phyloP scores from a whole-genome alignment of 64 coral and sea anemone genomes.

The Pocillopora damicornis region DNA sequence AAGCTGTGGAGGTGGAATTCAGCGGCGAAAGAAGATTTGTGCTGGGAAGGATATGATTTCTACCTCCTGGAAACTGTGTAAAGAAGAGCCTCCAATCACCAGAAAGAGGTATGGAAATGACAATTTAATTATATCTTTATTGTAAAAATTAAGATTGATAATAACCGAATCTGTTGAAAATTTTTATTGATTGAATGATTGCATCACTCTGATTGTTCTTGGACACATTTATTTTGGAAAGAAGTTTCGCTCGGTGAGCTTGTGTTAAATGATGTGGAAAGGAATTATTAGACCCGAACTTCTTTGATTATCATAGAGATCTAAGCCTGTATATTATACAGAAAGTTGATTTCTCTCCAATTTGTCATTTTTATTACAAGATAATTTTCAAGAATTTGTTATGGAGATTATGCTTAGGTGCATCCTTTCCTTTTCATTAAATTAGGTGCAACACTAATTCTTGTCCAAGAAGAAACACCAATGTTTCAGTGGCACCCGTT shows the following conservation, averaged over 20 bases:
- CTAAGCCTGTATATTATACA: too few relatives aligned
- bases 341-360: too few relatives aligned
- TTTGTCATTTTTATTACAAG: too few relatives aligned
- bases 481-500: neutral
- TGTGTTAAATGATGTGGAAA: too few relatives aligned
- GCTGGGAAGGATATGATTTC: conserved; percentile 74
- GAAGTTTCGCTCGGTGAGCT: too few relatives aligned
- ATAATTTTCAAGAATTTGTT: too few relatives aligned
- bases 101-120: conserved; percentile 40
- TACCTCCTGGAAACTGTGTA: conserved; percentile 73
- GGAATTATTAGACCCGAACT: too few relatives aligned
- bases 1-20: conserved; percentile 68
- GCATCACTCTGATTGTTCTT: too few relatives aligned
- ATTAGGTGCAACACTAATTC: conserved; percentile 70
- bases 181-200: too few relatives aligned
- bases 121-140: neutral
- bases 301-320: too few relatives aligned
- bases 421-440: neutral
- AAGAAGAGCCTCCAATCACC: conserved; percentile 42
- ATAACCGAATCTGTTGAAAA: neutral
- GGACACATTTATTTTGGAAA: too few relatives aligned
- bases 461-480: conserved; percentile 23
- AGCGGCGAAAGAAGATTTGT: conserved; percentile 50
- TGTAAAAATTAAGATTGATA: neutral
- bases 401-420: too few relatives aligned